A percentile compares a stretch with the other conserved stretches of the same genome.
Conservation (phyloP, 1,140 invertebrate species). For the Achatina immaculata region DNA sequence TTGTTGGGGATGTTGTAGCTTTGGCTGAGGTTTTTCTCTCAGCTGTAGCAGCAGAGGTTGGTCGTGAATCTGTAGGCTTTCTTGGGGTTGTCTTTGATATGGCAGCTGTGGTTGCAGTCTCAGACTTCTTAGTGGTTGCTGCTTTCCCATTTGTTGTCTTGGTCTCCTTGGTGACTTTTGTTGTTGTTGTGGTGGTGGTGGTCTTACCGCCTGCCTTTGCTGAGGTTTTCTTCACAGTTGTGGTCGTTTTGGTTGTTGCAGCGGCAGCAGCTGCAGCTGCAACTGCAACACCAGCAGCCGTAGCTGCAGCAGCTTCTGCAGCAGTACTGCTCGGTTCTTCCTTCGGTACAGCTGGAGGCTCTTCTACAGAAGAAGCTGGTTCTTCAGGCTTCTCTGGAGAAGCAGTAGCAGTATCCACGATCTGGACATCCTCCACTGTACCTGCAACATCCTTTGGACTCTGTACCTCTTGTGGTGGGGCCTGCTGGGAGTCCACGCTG, state of each 20-base stretch:
- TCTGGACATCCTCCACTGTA: not conserved
- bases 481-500: not conserved
- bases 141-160: not conserved
- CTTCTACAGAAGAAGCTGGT: not conserved
- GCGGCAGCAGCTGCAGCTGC: conserved; percentile 13
- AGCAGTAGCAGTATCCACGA: not conserved
- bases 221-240: conserved; percentile 2
- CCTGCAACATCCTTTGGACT: not conserved
- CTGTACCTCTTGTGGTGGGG: not conserved
- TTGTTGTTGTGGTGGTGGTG: conserved; percentile 10
- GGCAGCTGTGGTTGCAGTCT: not conserved
- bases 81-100: conserved; percentile 13
- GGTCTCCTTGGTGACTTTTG: not conserved
- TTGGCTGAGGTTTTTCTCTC: conserved; percentile 21
- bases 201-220: conserved; percentile 17
- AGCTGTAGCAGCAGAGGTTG: conserved; percentile 9
- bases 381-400: not conserved
- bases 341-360: not conserved
- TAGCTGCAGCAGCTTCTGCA: conserved; percentile 8
- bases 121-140: not conserved
- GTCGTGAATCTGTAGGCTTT: conserved; percentile 20
- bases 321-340: not conserved
- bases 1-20: conserved; percentile 12
- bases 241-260: conserved; percentile 18
- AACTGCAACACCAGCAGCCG: not conserved